Evolutionary conservation across 1,140 invertebrate species (phyloP), one percentile per base, ranked within the genome.

Genomic region (Melitaea cinxia): DNA sequence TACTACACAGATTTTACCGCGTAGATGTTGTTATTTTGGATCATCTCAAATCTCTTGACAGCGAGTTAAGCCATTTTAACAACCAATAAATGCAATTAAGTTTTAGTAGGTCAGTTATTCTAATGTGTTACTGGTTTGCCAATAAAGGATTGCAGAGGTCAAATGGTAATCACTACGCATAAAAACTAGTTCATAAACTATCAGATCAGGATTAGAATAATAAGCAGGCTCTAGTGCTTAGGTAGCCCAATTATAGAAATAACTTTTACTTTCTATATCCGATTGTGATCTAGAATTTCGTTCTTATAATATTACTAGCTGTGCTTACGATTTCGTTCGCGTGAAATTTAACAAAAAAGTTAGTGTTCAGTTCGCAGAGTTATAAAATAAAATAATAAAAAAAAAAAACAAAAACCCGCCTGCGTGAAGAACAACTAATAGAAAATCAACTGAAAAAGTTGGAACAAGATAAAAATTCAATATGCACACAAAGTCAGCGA

Each of bases 111-210:
- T 42, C 5, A 42, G 17, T 42, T 42, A 42, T 42, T 42, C 37
- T 42, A 42, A 42, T 42, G n/a, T 42, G 37, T 42, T 42, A 42
- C 37, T 42, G n/a, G 37, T 42, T 42, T 15, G 14, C 37, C 37
- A 4, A 17, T 19, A 42, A 42, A 42, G 37, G 37, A 17, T 42
- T 15, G 37, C 37, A 17, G 37, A 42, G 37, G 37, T 42, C 37
- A 42, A 17, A 42, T 42, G 37, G 14, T 17, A 42, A 42, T 42
- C 37, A 15, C 15, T 3, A 14, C 37, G 37, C 37, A 10, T 17
- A 42, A 42, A 42, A 42, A 42, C 37, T 19, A 17, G 37, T 42
- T 17, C 15, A 42, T 42, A 42, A 42, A 14, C 37, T 42, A 15
- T 42, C 37, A 19, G 37, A 42, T 19, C 15, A 17, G 37, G 15